Evolutionary conservation across 2,797 vertebrate genomes (phyloP), one percentile per base, ranked within the genome.

Genomic region (Notoglanidium macrostoma): DNA sequence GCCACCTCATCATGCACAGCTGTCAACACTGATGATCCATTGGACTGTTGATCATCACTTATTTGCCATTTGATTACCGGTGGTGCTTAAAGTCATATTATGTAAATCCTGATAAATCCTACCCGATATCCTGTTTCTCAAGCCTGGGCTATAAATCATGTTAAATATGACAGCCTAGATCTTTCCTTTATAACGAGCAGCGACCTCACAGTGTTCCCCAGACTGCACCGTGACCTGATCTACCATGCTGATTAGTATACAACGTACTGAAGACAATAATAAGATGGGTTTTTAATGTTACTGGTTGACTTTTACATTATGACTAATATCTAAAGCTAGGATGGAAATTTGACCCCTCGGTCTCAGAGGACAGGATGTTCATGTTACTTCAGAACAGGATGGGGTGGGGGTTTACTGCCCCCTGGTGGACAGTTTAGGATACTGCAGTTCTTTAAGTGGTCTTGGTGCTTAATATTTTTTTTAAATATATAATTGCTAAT

Each of bases 331-430:
- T 46, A 68, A 46, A 29, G 5, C 40, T 29, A 84, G 6, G 35
- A 68, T 3, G n/a, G 55, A 15, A 83, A 63, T 63, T 40, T 74
- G 59, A 67, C 44, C 44, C 63, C 0, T 46, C 40, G 12, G 23
- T 7, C 9, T 63, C 7, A 15, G 2, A 65, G 40, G 8, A 51
- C 23, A 44, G 6, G 11, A 35, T 44, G 15, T 51, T 44, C 14
- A 29, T 3, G 12, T 70, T 46, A 26, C 23, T 80, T 19, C 44
- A 32, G 23, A 35, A 9, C 4, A n/a, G 61, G 61, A 49, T 57
- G 54, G 35, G 7, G 32, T 84, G 83, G 80, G 32, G 12, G 72
- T 89, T 54, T 85, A 85, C 55, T 87, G 90, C 89, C 89, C n/a
- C 87, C 73, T 87, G 40, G 88, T 91, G 92, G 90, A 88, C 44